Conservation (phyloP, 2,797 vertebrate genomes). For the Vultur gryphus region DNA sequence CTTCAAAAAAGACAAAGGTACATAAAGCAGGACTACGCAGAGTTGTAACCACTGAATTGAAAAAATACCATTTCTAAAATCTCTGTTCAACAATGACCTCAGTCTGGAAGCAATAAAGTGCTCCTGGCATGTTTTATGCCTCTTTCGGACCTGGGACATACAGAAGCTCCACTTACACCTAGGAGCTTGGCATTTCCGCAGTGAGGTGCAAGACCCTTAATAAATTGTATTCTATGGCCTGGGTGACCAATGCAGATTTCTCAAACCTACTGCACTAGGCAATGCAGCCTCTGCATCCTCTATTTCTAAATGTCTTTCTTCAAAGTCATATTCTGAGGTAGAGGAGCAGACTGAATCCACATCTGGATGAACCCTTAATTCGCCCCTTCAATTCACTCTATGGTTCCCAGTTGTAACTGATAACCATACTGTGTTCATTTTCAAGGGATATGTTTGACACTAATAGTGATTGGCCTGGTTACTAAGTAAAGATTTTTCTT, state of each 20-base stretch:
- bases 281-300: background rate
- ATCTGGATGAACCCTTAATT: background rate
- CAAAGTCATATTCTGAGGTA: background rate
- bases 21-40: background rate
- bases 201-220: background rate
- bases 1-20: background rate
- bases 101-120: background rate
- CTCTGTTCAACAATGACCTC: background rate
- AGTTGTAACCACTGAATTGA: background rate
- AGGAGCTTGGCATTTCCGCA: rapidly evolving
- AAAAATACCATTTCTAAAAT: background rate
- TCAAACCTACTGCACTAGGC: background rate
- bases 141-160: background rate
- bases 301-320: background rate
- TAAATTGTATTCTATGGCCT: background rate
- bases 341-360: background rate
- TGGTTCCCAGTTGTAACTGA: background rate
- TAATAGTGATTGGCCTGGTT: background rate
- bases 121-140: background rate
- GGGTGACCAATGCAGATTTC: background rate
- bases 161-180: background rate
- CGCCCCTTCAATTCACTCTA: background rate
- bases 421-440: background rate
- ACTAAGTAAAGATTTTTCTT: background rate
- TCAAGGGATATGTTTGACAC: background rate